Evolutionary conservation across 2,113 vertebrate species (phyloP), one percentile per base, ranked within the genome.

Genomic region (Phyllostomus hastatus): DNA sequence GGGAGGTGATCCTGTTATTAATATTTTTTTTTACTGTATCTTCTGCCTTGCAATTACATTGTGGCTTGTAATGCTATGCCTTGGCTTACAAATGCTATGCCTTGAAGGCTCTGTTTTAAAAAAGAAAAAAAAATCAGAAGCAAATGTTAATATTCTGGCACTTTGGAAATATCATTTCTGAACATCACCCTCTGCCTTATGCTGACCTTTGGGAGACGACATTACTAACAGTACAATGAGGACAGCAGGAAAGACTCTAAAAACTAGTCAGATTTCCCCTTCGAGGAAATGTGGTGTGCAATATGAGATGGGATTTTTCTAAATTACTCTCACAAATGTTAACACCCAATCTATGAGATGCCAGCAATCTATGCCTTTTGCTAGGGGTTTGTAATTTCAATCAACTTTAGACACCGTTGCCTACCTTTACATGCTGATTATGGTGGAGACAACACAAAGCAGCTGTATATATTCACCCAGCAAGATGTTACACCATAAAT

Each of bases 121-220:
- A 76, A 84, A 35, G 2, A 66, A 35, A 79, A 73, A 33, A 67
- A 75, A 57, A 12, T 28, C 33, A 6, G 5, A 90, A 81, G 5
- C 16, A 57, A 92, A 97, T 88, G 22, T 28, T 90, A 94, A 90
- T 52, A 78, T 92, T 41, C 50, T 3, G 33, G 35, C 15, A 67
- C 31, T 88, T 94, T 70, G 69, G 79, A 93, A 95, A 94, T 91
- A 41, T 94, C 54, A 90, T 88, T 85, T 92, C 46, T 94, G 24
- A 80, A 92, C 84, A 22, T 15, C 19, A 84, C 43, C 86, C 59
- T 93, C 69, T 81, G 28, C 12, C 46, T 85, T 88, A 76, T 54
- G 7, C n/a, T 92, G 5, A 35, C 78, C 52, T 95, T 96, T 81
- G 73, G 66, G 66, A 95, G 59, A 78, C 96, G 80, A 81, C 54